Evolutionary conservation across 2,888 invertebrate genomes (phyloP).

Genomic region (Mesopsocus fuscifrons): DNA sequence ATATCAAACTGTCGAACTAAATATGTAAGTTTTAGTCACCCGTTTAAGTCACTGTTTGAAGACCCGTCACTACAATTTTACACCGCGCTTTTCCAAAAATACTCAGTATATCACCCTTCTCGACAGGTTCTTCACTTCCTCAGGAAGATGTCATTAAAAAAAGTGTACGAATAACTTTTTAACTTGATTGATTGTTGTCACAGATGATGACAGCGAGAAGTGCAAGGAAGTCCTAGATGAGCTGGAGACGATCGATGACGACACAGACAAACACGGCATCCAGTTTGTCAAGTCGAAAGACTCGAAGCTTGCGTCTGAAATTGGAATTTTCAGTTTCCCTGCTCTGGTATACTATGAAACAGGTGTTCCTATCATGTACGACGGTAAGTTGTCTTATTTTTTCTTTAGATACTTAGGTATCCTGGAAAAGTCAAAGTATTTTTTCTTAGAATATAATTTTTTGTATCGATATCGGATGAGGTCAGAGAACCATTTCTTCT

Average conservation of each 20-base stretch:
- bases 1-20: not conserved
- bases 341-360: conserved; percentile 85
- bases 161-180: conserved; percentile 2
- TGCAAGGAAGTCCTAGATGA: conserved; percentile 73
- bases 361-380: conserved; percentile 84
- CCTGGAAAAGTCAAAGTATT: too few species aligned
- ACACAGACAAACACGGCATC: conserved; percentile 80
- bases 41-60: not conserved
- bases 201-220: conserved; percentile 58
- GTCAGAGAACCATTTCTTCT: too few species aligned
- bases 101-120: too few species aligned
- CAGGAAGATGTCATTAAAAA: not conserved
- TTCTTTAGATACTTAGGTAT: too few species aligned
- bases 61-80: not conserved
- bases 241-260: conserved; percentile 79
- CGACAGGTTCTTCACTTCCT: too few species aligned
- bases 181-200: conserved; percentile 10
- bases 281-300: conserved; percentile 89
- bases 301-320: conserved; percentile 70
- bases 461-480: too few species aligned
- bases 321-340: conserved; percentile 82
- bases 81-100: not conserved
- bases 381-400: conserved; percentile 68
- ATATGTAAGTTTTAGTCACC: not conserved
- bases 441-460: too few species aligned